Conservation (phyloP, 1,140 invertebrate species). For the Ostrea edulis region DNA sequence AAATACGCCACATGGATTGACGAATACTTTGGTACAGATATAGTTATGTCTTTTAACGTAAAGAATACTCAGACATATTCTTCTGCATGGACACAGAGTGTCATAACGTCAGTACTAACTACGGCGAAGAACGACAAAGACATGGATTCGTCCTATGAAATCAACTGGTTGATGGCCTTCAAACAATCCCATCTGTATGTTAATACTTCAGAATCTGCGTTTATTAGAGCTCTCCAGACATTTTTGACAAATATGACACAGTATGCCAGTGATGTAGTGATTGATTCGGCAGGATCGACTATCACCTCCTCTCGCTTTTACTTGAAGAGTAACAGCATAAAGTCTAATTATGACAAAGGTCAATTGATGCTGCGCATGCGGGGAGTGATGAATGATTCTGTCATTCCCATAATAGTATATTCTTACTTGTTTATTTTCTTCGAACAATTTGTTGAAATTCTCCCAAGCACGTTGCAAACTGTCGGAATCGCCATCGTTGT, state of each 20-base stretch:
- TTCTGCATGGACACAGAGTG: not conserved
- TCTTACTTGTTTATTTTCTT: conserved; percentile 66
- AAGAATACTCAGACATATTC: conserved; percentile 22
- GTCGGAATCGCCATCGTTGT: conserved; percentile 94
- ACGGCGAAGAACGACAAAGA: not conserved
- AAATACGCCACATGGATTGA: conserved; percentile 44
- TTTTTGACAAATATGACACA: conserved; percentile 80
- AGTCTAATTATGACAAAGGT: conserved; percentile 57
- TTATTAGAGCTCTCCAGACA: not conserved
- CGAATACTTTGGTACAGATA: conserved; percentile 44
- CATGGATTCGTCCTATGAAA: not conserved
- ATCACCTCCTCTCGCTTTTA: conserved; percentile 85
- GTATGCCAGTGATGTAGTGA: conserved; percentile 90
- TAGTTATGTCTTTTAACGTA: conserved; percentile 55
- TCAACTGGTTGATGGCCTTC: conserved; percentile 10
- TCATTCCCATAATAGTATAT: conserved; percentile 63
- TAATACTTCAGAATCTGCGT: not conserved
- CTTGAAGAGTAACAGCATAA: conserved; percentile 56
- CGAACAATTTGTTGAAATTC: conserved; percentile 92
- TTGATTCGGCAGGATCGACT: conserved; percentile 87
- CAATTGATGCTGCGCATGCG: conserved; percentile 66
- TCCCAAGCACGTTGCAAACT: conserved; percentile 94
- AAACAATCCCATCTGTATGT: not conserved
- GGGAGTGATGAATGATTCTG: conserved; percentile 61
- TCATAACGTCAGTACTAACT: not conserved